Conservation (phyloP, 2,113 vertebrate species). For the Microcebus griseorufus region DNA sequence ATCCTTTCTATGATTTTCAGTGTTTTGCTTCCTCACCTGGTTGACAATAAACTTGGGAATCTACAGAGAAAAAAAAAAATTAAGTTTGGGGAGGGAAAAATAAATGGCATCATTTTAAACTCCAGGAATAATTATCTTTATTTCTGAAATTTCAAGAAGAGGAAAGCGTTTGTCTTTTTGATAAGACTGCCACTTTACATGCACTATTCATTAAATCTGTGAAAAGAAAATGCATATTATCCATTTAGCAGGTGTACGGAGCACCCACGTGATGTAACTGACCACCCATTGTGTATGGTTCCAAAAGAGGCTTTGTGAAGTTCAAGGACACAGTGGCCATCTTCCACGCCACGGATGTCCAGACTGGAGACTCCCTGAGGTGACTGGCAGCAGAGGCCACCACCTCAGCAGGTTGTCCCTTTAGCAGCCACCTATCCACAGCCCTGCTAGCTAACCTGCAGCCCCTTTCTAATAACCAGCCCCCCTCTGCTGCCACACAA, state of each 20-base stretch:
- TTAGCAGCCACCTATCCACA: not conserved
- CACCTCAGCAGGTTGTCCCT: not conserved
- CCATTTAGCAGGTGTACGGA: not conserved
- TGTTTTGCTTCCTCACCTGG: conserved; percentile 95
- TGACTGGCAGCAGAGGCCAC: not conserved
- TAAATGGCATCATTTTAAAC: not conserved
- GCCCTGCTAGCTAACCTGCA: not conserved
- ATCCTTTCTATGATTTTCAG: conserved; percentile 91
- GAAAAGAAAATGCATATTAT: not conserved
- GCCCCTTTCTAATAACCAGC: not conserved
- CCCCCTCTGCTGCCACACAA: not conserved
- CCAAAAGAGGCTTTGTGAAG: not conserved
- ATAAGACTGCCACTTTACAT: not conserved
- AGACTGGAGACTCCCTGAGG: not conserved
- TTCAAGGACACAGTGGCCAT: not conserved
- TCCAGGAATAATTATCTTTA: not conserved
- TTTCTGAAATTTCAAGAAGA: not conserved
- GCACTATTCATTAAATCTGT: not conserved
- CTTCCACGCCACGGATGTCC: not conserved
- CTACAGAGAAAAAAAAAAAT: conserved; percentile 82
- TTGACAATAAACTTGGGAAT: conserved; percentile 97
- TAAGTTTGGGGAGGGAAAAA: not conserved
- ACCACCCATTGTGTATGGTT: not conserved
- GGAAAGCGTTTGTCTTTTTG: not conserved
- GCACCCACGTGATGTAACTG: not conserved